Percentiles rank a stretch among this genome's conserved stretches.
phyloP scores from a whole-genome alignment of 2,113 vertebrate species.

The Anoura caudifer region DNA sequence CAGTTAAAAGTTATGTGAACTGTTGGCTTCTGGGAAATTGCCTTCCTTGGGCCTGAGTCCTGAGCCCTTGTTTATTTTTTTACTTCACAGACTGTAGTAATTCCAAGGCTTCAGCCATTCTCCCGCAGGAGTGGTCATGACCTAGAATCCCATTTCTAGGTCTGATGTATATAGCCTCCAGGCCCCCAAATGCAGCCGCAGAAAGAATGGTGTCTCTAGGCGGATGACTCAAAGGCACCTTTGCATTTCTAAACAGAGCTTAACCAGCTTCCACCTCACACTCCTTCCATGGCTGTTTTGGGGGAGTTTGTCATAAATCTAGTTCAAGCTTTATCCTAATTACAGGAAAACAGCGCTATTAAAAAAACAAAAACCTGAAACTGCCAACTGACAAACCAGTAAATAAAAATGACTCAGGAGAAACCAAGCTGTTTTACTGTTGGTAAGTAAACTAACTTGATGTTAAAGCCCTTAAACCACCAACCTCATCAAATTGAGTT shows the following conservation, averaged over 20 bases:
- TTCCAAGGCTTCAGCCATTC: neutral
- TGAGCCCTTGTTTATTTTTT: neutral
- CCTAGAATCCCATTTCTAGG: neutral
- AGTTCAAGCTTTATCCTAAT: slow-evolving; percentile 19
- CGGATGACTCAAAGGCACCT: neutral
- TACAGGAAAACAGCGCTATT: slow-evolving; percentile 15
- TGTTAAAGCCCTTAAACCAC: neutral
- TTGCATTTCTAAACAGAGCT: neutral
- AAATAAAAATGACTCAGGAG: neutral
- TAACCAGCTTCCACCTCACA: neutral
- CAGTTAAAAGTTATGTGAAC: neutral
- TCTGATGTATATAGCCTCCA: neutral
- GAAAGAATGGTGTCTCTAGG: accelerated
- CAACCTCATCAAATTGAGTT: neutral
- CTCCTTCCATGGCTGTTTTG: neutral
- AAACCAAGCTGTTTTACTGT: neutral
- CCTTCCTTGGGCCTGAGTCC: neutral
- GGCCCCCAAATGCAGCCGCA: neutral
- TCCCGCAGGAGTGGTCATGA: accelerated
- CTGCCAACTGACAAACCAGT: neutral
- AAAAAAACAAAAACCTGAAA: neutral
- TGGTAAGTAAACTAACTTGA: neutral
- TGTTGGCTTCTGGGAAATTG: neutral
- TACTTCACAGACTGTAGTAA: too few relatives aligned
- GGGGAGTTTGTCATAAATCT: neutral